phyloP scores from a whole-genome alignment of 2,888 invertebrate genomes.

The Hyles lineata region DNA sequence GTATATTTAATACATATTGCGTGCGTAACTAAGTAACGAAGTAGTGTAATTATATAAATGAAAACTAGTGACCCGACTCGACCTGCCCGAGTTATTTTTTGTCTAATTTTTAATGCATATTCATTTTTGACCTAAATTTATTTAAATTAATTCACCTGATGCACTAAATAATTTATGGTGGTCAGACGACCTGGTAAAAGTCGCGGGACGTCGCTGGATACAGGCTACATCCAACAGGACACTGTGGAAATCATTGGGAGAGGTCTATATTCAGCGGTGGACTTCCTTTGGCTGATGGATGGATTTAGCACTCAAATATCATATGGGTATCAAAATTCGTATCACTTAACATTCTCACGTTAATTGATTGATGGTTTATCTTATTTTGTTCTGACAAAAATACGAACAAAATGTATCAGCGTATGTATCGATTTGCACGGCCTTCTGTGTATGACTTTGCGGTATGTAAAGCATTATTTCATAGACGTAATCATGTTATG shows the following conservation, averaged over 20 bases:
- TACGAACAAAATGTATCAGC: neutral
- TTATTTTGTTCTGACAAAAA: constrained; percentile 1
- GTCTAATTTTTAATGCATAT: too few relatives aligned
- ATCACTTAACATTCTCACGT: neutral
- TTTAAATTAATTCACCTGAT: neutral
- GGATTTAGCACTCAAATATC: too few relatives aligned
- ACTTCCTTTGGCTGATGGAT: too few relatives aligned
- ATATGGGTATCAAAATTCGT: too few relatives aligned
- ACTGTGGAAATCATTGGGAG: too few relatives aligned
- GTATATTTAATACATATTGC: neutral
- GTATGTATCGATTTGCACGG: neutral
- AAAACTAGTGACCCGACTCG: too few relatives aligned
- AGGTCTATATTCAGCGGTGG: too few relatives aligned
- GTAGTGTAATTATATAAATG: neutral
- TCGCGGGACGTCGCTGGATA: too few relatives aligned
- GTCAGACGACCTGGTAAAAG: too few relatives aligned
- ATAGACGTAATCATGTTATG: neutral
- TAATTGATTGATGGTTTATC: neutral
- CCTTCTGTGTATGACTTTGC: neutral
- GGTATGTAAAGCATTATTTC: constrained; percentile 5
- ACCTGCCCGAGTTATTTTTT: too few relatives aligned
- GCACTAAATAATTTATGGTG: neutral
- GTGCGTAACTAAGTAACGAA: neutral
- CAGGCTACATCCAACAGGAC: too few relatives aligned
- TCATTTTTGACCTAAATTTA: neutral